These are phyloP conservation scores for Ophioderma brevispina DNA, from an alignment of 35 echinoderm and acorn worm species.

Conservation along the genomic window DNA sequence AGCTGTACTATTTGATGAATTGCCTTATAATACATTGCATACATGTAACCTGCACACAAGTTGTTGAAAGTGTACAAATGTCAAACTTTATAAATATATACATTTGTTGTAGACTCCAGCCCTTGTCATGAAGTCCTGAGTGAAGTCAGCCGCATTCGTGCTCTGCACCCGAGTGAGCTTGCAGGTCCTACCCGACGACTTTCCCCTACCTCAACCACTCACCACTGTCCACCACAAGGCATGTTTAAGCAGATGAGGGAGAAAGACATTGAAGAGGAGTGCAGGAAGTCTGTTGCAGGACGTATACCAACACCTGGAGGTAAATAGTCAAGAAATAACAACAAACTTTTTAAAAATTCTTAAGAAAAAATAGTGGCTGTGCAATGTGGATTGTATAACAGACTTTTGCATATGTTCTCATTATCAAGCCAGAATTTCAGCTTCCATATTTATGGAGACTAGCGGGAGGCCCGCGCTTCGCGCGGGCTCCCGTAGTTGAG, in stretches of 20 bases:
- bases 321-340: slow-evolving; percentile 15
- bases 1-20: too few relatives aligned
- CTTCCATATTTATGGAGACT: too few relatives aligned
- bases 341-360: neutral
- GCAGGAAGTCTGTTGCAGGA: slow-evolving; percentile 27
- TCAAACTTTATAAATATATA: too few relatives aligned
- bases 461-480: too few relatives aligned
- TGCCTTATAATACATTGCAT: too few relatives aligned
- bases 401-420: too few relatives aligned
- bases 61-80: too few relatives aligned
- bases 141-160: slow-evolving; percentile 55
- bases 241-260: slow-evolving; percentile 80
- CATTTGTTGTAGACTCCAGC: slow-evolving; percentile 35
- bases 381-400: too few relatives aligned
- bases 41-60: too few relatives aligned
- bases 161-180: neutral
- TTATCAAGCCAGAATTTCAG: too few relatives aligned
- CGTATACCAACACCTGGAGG: slow-evolving; percentile 21
- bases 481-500: too few relatives aligned
- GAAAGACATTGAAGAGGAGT: slow-evolving; percentile 72
- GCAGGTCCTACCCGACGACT: slow-evolving; percentile 25
- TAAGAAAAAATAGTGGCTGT: slow-evolving; percentile 26
- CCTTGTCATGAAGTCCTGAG: slow-evolving; percentile 40
- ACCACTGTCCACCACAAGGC: slow-evolving; percentile 80
- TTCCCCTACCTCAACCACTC: slow-evolving; percentile 69